Evolutionary conservation across 1,140 invertebrate species (phyloP).

Genomic region (Hormaphis cornu): DNA sequence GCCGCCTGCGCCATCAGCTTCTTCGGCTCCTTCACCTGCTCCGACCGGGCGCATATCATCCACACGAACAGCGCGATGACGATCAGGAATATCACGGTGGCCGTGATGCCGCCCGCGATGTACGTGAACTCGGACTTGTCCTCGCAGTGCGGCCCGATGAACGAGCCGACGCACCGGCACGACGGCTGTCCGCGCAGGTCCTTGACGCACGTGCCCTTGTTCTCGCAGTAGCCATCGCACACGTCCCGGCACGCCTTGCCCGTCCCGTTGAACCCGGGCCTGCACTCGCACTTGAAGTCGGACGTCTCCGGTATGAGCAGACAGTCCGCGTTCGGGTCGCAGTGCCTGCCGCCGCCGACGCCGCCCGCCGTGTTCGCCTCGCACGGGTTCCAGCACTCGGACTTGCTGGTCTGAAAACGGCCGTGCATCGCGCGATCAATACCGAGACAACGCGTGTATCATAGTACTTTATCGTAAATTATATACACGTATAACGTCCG

Average conservation of each 20-base stretch:
- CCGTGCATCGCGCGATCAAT: too few species aligned
- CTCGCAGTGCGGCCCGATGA: constrained; percentile 79
- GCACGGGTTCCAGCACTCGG: constrained; percentile 87
- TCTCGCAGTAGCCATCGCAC: constrained; percentile 79
- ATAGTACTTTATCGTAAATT: too few species aligned
- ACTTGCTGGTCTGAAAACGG: constrained; percentile 63
- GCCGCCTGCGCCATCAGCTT: constrained; percentile 75
- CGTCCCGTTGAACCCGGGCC: constrained; percentile 84
- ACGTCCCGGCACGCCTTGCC: constrained; percentile 73
- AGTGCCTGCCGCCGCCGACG: too few species aligned
- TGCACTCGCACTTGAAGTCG: constrained; percentile 87
- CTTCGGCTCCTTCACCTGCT: constrained; percentile 74
- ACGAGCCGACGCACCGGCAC: constrained; percentile 81
- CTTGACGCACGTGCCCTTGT: constrained; percentile 84
- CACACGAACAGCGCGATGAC: constrained; percentile 84
- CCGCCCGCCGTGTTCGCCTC: constrained; percentile 70
- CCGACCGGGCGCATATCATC: constrained; percentile 91
- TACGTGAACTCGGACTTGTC: constrained; percentile 91
- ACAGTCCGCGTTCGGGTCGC: constrained; percentile 81
- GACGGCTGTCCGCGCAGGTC: constrained; percentile 70
- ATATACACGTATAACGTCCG: too few species aligned
- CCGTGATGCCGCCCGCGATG: constrained; percentile 84
- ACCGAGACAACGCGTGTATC: too few species aligned
- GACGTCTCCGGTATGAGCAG: constrained; percentile 72
- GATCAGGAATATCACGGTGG: constrained; percentile 82